Conservation (phyloP, 2,797 vertebrate species). For the Acipenser ruthenus region DNA sequence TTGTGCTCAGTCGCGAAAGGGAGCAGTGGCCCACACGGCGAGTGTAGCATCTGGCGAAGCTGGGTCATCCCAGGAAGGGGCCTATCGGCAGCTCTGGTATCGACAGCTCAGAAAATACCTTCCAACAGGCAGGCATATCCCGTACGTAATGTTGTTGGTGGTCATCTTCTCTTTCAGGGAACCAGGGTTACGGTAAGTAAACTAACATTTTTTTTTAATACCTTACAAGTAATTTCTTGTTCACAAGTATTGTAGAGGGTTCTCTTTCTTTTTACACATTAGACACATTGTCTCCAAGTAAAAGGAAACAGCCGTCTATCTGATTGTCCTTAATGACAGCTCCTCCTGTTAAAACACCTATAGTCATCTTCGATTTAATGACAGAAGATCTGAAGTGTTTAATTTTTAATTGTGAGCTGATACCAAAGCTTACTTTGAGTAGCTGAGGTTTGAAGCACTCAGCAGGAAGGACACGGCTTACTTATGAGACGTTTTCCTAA, state of each 20-base stretch:
- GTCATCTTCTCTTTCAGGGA: too few species aligned
- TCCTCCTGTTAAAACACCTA: constrained; percentile 26
- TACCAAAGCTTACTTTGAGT: constrained; percentile 30
- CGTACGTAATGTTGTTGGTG: too few species aligned
- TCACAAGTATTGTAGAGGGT: constrained; percentile 14
- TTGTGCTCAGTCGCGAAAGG: too few species aligned
- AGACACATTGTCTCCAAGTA: constrained; percentile 13
- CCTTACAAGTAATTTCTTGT: constrained; percentile 15
- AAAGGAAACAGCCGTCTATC: constrained; percentile 20
- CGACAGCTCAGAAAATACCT: too few species aligned
- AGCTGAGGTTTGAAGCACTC: constrained; percentile 28
- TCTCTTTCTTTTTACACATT: too few species aligned
- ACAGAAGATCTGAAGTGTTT: constrained; percentile 30
- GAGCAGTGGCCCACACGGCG: too few species aligned
- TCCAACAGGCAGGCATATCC: too few species aligned
- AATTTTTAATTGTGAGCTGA: constrained; percentile 33
- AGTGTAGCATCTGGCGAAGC: too few species aligned
- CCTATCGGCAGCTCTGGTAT: too few species aligned
- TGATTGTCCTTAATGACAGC: constrained; percentile 23
- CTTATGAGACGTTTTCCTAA: constrained; percentile 7
- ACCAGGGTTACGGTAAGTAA: too few species aligned
- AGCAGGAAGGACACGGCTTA: constrained; percentile 19
- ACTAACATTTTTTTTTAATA: neutral
- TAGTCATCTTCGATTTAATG: constrained; percentile 29
- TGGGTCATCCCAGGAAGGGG: too few species aligned